Conservation (phyloP, 35 echinoderm and acorn worm species). For the Ptychodera flava region DNA sequence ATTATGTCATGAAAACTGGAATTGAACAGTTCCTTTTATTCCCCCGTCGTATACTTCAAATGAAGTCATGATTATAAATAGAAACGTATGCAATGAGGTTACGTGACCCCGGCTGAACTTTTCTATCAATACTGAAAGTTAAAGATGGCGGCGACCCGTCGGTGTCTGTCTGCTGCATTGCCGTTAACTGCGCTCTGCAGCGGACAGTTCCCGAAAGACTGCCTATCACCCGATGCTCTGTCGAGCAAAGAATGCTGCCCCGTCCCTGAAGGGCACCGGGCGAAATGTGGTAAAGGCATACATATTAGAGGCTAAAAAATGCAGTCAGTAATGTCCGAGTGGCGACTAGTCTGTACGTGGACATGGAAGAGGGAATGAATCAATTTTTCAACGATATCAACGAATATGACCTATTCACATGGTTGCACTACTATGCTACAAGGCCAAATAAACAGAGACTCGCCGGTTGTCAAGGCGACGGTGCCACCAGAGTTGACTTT, state of each 20-base stretch:
- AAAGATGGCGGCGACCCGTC: no score
- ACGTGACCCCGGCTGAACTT: no score
- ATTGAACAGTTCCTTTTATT: no score
- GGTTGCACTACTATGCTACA: not conserved
- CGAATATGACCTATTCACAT: not conserved
- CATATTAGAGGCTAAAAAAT: not conserved
- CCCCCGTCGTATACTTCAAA: no score
- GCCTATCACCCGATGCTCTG: not conserved
- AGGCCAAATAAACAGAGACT: not conserved
- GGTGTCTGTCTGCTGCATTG: no score
- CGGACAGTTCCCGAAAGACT: not conserved
- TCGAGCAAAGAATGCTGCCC: not conserved
- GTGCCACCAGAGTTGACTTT: not conserved
- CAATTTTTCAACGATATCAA: not conserved
- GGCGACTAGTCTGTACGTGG: not conserved
- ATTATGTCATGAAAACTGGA: no score
- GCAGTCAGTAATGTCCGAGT: not conserved
- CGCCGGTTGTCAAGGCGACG: not conserved
- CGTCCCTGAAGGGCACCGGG: not conserved
- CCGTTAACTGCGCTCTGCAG: no score
- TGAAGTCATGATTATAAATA: no score
- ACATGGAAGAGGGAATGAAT: not conserved
- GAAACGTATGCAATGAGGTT: no score
- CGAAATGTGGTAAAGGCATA: not conserved
- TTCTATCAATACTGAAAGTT: no score